Evolutionary conservation across 2,888 invertebrate genomes (phyloP), one percentile per base, ranked within the genome.

Genomic region (Deroplatys truncata): DNA sequence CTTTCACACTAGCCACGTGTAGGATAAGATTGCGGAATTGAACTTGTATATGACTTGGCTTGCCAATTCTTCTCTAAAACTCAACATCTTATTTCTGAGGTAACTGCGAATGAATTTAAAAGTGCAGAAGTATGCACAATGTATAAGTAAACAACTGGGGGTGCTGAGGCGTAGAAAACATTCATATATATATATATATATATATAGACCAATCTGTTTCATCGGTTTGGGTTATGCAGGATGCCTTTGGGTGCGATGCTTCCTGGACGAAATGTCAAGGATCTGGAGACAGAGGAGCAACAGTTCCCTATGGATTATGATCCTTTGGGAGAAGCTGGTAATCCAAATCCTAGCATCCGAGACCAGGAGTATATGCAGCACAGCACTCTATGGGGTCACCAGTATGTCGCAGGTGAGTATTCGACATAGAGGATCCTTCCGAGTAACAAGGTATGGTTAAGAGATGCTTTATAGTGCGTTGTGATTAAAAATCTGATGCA

Each of bases 331-430:
- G 96, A 96, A 85, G 94, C 95, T 72, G 83, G 88, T 0, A 96
- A 96, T 93, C 95, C 96, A 28, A 96, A 96, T 93, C 97, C 97
- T 8, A 97, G 97, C 91, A 94, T 98, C 90, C 95, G 98, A 43
- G 98, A 98, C 93, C 97, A 97, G 92, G 98, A 98, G 92, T 98
- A 97, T 92, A 92, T 98, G 92, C 97, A 97, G 92, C 98, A 98
- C 93, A 97, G 96, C 92, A 94, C 94, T 5, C 93, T 96, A 2
- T 95, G 93, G 90, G 94, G 94, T 7, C 94, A 94, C 90, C 97
- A 97, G 92, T 96, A 96, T 92, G 94, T 96, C 88, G 95, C 96
- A 82, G 97, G 96, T 82, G 91, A 92, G 84, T 90, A 91, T 85
- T 91, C 92, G 83, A 90, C 35, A 20, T 20, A 89, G 3, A 31